Conservation (phyloP, 2,888 invertebrate species). For the Uloborus plumipes region DNA sequence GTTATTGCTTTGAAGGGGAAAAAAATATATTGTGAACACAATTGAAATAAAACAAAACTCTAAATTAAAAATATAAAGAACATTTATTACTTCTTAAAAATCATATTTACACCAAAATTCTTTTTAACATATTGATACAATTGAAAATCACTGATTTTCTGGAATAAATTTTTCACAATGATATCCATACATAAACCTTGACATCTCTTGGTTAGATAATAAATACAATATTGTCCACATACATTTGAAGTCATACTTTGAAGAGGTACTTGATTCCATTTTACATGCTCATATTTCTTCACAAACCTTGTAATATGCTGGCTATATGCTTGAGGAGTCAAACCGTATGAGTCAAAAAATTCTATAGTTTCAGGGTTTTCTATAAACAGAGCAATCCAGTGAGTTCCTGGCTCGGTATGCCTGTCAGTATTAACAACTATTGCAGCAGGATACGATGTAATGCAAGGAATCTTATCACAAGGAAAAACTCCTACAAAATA, state of each 20-base stretch:
- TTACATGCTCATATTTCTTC: background rate
- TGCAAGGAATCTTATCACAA: slow-evolving; percentile 11
- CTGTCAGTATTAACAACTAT: slow-evolving; percentile 34
- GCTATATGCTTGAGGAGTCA: slow-evolving; percentile 20
- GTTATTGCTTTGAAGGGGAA: no score
- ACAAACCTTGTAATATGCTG: slow-evolving; percentile 9
- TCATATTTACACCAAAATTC: slow-evolving; percentile 3
- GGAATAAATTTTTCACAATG: background rate
- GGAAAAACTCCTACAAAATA: slow-evolving; percentile 30
- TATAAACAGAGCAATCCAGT: slow-evolving; percentile 38
- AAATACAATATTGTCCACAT: slow-evolving; percentile 38
- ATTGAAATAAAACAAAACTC: no score
- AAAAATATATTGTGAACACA: no score
- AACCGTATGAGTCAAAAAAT: slow-evolving; percentile 45
- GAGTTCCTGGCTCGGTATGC: slow-evolving; percentile 15
- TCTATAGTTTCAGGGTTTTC: slow-evolving; percentile 12
- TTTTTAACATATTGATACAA: slow-evolving; percentile 7
- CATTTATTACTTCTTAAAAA: no score
- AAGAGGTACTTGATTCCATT: background rate
- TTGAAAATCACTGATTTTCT: slow-evolving; percentile 6
- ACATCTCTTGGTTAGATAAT: slow-evolving; percentile 15
- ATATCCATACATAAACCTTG: slow-evolving; percentile 1
- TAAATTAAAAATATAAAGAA: no score
- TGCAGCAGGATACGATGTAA: slow-evolving; percentile 1
- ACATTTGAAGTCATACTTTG: slow-evolving; percentile 30